Evolutionary conservation across 2,113 vertebrate genomes (phyloP), one percentile per base, ranked within the genome.

Genomic region (Glareola pratincola): DNA sequence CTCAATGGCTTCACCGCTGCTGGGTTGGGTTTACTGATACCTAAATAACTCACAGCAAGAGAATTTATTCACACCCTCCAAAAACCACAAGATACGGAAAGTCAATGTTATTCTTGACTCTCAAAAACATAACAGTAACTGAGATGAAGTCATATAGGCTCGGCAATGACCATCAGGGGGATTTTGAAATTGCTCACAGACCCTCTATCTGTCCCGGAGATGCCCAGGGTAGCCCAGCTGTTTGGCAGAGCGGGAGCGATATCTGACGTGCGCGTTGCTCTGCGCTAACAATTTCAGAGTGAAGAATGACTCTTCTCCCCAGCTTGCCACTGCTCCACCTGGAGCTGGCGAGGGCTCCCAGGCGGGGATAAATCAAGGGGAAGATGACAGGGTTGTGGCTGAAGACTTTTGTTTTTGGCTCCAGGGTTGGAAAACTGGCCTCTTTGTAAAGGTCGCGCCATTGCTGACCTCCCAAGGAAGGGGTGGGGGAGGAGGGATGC

Each of bases 81-180:
- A 94, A 98, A 98, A 96, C 97, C 98, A 98, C 98, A 97, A 95
- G 88, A 96, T 97, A 94, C 43, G 97, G 98, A 97, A 97, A 98
- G 88, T 66, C 37, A 81, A 32, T 97, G 96, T 98, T 98, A 95
- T 94, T 95, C 97, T 96, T 97, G 95, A 93, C 95, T 98, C 94
- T 88, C 95, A 89, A n/a, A 96, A 94, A 82, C 97, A 97, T 71
- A 91, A 94, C 96, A 88, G 92, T 84, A 90, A 95, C 84, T 56
- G 88, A 78, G 96, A 96, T 98, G 98, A 98, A 96, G 92, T 98
- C 98, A 98, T 98, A 54, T 89, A 84, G 96, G 91, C 95, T 92
- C 80, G 62, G 93, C 94, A 92, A 79, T n/a, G 94, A 71, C 92
- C 95, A 95, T 94, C 97, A 96, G 79, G 89, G 96, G 96, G 94